phyloP scores from a whole-genome alignment of 2,888 invertebrate genomes.

The Drosophila monieri region DNA sequence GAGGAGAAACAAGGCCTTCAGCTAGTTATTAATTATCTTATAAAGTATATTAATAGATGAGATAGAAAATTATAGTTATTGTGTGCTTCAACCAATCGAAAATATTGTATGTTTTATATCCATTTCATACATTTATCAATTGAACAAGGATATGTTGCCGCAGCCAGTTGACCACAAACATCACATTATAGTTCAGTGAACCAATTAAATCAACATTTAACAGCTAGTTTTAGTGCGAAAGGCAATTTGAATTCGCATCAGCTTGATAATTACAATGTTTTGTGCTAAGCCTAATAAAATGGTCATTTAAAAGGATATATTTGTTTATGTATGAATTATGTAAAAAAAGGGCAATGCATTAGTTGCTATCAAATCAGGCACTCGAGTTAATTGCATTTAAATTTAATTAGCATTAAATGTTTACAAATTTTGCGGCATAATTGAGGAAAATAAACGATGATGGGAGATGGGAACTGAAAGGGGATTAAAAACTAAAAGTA shows the following conservation, averaged over 20 bases:
- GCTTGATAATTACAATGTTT: slow-evolving; percentile 28
- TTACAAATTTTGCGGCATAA: slow-evolving; percentile 59
- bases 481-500: slow-evolving; percentile 22
- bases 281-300: slow-evolving; percentile 26
- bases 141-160: slow-evolving; percentile 1
- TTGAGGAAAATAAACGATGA: slow-evolving; percentile 1
- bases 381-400: slow-evolving; percentile 75
- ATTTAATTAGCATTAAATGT: slow-evolving; percentile 77
- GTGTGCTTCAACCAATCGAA: no score
- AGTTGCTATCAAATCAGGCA: slow-evolving; percentile 65
- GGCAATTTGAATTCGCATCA: slow-evolving; percentile 8
- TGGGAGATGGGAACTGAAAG: not conserved
- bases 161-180: slow-evolving; percentile 7
- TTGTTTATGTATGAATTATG: slow-evolving; percentile 7
- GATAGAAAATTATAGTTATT: no score
- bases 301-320: slow-evolving; percentile 21
- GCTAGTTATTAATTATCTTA: no score
- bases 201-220: slow-evolving; percentile 47
- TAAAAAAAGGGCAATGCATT: slow-evolving; percentile 26
- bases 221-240: slow-evolving; percentile 28
- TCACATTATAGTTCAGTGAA: slow-evolving; percentile 27
- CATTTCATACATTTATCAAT: slow-evolving; percentile 5
- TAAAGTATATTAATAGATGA: no score
- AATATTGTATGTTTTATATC: not conserved
- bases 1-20: no score